phyloP scores from a whole-genome alignment of 2,797 vertebrate genomes.

The Lepidocolaptes lacrymiger region DNA sequence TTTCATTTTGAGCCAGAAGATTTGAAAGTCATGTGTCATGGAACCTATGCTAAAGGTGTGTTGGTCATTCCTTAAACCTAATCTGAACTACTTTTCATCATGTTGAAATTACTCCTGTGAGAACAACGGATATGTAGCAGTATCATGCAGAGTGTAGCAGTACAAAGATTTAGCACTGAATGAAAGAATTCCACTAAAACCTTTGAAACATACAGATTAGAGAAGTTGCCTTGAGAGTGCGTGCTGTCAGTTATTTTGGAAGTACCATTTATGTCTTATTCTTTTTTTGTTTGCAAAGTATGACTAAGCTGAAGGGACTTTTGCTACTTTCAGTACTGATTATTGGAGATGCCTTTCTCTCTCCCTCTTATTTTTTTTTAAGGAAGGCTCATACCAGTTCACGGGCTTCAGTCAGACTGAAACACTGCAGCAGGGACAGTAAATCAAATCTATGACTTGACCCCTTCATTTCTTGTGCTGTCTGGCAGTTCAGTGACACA shows the following conservation, averaged over 20 bases:
- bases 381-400: neutral
- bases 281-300: neutral
- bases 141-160: neutral
- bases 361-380: neutral
- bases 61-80: neutral
- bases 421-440: neutral
- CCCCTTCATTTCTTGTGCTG: neutral
- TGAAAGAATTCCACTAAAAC: neutral
- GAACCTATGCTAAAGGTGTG: neutral
- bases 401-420: neutral
- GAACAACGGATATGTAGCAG: neutral
- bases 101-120: neutral
- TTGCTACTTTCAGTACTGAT: neutral
- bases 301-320: neutral
- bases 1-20: neutral
- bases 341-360: neutral
- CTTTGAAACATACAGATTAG: neutral
- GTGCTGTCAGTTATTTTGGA: neutral
- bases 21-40: neutral
- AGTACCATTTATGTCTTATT: neutral
- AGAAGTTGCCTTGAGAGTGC: neutral
- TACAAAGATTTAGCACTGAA: neutral
- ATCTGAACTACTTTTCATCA: neutral
- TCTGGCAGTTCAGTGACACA: neutral
- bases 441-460: neutral